A percentile compares a stretch with the other conserved stretches of the same genome.
Conservation (phyloP, 2,113 vertebrate species). For the Fregetta grallaria region DNA sequence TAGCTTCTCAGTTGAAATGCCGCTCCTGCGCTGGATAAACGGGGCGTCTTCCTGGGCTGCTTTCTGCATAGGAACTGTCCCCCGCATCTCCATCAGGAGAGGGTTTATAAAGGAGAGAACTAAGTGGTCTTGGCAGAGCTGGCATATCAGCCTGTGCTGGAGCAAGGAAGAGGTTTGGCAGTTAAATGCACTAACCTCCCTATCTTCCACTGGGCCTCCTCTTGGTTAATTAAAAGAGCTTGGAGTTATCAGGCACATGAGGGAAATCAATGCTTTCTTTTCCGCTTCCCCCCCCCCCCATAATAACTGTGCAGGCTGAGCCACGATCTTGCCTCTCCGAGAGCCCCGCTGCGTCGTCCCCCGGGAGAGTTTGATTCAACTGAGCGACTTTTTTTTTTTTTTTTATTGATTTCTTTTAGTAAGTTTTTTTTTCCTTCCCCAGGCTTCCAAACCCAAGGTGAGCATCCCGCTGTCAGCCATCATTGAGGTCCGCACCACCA, state of each 20-base stretch:
- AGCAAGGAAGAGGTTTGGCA: not conserved
- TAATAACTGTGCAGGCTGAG: not conserved
- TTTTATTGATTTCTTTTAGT: not conserved
- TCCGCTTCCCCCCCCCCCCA: rapidly evolving
- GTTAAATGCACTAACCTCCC: not conserved
- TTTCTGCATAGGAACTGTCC: not conserved
- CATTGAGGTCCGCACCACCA: slow-evolving; percentile 95
- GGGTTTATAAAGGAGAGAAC: not conserved
- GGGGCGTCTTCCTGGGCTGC: not conserved
- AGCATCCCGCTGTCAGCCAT: slow-evolving; percentile 93
- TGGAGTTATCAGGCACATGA: slow-evolving; percentile 9
- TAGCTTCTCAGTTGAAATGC: not conserved
- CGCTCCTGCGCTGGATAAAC: not conserved
- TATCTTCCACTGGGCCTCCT: slow-evolving; percentile 23
- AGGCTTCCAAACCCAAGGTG: slow-evolving; percentile 95
- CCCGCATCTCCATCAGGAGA: not conserved
- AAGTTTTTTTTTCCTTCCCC: not conserved
- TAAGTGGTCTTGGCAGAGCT: not conserved
- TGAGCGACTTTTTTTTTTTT: not conserved
- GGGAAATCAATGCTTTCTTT: slow-evolving; percentile 40
- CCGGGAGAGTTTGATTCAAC: not conserved
- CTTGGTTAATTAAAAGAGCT: slow-evolving; percentile 63
- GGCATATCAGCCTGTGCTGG: not conserved
- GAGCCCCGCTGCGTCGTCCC: not conserved
- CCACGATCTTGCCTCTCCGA: not conserved